Percentiles rank a stretch among this genome's conserved stretches.
phyloP scores from a whole-genome alignment of 1,140 invertebrate genomes.

The Zaprionus africanus region DNA sequence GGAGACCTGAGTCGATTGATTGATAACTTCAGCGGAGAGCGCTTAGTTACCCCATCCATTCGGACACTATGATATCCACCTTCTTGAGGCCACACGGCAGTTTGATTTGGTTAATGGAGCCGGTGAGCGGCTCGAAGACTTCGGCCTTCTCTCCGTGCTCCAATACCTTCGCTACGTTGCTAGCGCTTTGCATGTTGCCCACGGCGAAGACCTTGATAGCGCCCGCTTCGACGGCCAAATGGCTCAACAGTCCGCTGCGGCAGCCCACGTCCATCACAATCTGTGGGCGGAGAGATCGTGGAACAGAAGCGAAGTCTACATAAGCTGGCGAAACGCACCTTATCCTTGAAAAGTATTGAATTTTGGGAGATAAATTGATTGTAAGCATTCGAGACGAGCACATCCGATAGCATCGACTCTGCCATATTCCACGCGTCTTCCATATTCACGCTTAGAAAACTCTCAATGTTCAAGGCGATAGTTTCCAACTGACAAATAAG shows the following conservation, averaged over 20 bases:
- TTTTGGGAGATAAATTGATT: conserved; percentile 28
- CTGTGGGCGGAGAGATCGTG: conserved; percentile 9
- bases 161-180: conserved; percentile 19
- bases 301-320: not conserved
- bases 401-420: conserved; percentile 41
- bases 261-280: conserved; percentile 65
- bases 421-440: conserved; percentile 8
- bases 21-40: not conserved
- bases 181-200: conserved; percentile 40
- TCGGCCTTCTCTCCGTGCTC: conserved; percentile 30
- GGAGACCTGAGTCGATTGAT: not conserved
- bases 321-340: conserved; percentile 17
- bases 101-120: conserved; percentile 24
- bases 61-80: conserved; percentile 63
- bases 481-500: not conserved
- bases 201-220: conserved; percentile 51
- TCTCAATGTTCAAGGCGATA: not conserved
- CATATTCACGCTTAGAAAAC: not conserved
- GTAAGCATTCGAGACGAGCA: conserved; percentile 30
- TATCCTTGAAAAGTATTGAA: conserved; percentile 42
- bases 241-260: conserved; percentile 57
- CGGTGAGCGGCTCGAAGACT: conserved; percentile 38
- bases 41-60: conserved; percentile 54
- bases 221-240: conserved; percentile 43
- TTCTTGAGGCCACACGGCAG: conserved; percentile 46